Base-by-base conservation (phyloP, 2,113 vertebrate species). In the Ptilonorhynchus violaceus region DNA sequence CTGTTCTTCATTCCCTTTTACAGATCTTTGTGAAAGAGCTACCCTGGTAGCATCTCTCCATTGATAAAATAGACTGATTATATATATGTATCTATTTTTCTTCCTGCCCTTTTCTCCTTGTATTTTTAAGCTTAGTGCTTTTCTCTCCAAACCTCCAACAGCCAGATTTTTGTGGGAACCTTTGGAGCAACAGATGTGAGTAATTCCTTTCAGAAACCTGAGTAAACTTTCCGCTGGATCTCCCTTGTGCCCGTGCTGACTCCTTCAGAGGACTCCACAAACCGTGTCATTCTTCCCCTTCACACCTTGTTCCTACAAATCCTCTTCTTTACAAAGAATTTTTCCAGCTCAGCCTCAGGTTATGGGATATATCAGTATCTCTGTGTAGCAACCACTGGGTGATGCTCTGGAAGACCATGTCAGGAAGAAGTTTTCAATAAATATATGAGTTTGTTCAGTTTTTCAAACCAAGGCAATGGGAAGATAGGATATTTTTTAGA, bases 401-500 rank as follows among this genome's bases (percentile, higher is more conserved):
- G 42, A 28, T 72, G 63, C n/a, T 69, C 13, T 91, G 31, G 44
- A 58, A 50, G 33, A 60, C 44, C 3, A 7, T 9, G 6, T 37
- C 55, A 47, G n/a, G 30, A 23, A 35, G 23, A 23, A 39, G 39
- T 5, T 6, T 39, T 33, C 53, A 68, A 7, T 56, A 50, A 77
- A 64, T 10, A 33, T 14, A 35, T 50, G 33, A 46, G 16, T 28
- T 85, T 79, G 3, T 47, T 80, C 52, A 46, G 13, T 27, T 68
- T 83, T 73, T 42, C 56, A 39, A 89, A 35, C 5, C 20, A 66
- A 62, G 30, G 30, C 60, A 62, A 16, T 52, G 47, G 30, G 55
- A 64, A 5, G 14, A 49, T 4, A 17, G 0, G 4, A 1, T 42
- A 6, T 0, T 37, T 18, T 78, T 28, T 13, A 8, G 35, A 58